Conservation (phyloP, 2,797 vertebrate species). For the Menidia menidia region DNA sequence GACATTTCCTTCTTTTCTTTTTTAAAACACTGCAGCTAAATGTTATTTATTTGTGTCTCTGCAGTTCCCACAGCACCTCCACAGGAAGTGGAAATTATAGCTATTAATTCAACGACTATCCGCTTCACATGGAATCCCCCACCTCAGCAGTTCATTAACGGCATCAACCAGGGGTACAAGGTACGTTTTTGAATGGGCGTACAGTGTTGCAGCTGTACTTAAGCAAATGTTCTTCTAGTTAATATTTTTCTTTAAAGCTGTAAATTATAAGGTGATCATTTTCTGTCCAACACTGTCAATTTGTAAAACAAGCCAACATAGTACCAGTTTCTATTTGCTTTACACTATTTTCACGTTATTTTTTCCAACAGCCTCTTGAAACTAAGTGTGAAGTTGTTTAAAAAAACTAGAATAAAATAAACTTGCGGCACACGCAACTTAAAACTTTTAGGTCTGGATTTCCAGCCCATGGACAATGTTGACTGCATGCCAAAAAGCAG, state of each 20-base stretch:
- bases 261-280: background rate
- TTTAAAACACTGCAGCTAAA: conserved; percentile 24
- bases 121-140: conserved; percentile 94
- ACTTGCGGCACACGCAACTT: too few relatives aligned
- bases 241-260: background rate
- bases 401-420: background rate
- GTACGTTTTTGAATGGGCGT: conserved; percentile 72
- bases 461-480: background rate
- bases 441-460: background rate
- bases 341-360: too few relatives aligned
- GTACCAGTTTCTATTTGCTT: background rate
- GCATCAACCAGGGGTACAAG: conserved; percentile 98
- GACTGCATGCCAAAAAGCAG: background rate
- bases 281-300: background rate
- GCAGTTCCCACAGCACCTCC: conserved; percentile 95
- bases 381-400: background rate
- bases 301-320: background rate
- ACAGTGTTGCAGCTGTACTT: background rate
- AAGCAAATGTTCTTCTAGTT: background rate
- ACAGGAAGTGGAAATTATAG: conserved; percentile 89
- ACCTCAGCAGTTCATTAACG: conserved; percentile 95
- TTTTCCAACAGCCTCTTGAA: background rate
- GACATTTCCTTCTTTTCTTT: conserved; percentile 8
- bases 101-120: conserved; percentile 92
- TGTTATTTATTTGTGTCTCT: conserved; percentile 32